Evolutionary conservation across 2,888 invertebrate species (phyloP), one percentile per base, ranked within the genome.

Genomic region (Calephelis perditalis): DNA sequence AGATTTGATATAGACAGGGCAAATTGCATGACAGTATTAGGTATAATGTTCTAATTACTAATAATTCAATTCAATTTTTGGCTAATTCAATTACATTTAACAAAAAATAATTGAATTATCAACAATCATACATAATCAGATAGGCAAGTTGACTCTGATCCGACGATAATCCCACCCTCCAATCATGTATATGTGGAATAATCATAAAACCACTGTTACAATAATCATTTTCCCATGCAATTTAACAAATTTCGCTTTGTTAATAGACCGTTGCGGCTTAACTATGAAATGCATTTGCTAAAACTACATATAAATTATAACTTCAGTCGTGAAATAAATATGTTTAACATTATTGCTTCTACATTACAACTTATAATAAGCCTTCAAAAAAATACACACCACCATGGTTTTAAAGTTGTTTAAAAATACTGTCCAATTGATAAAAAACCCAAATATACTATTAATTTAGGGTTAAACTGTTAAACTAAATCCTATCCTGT

Each of bases 301-400:
- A 52, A 52, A 52, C 52, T 52, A 52, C 11, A 52, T 35, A 35
- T 52, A 52, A 52, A 52, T 35, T 52, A 52, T 52, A 35, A 15
- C 35, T 35, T 52, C 35, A 52, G 52, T 52, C 52, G 35, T 45
- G 6, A 52, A 52, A 52, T 52, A 52, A 52, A 52, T 52, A 35
- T 52, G 52, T 52, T 35, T 35, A 45, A 52, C 52, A 52, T 52
- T 35, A 35, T 52, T 52, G 35, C 11, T 35, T 52, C 35, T 10
- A 52, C 52, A 35, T 52, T 52, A 52, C 6, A 52, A 52, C 52
- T 52, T 52, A 52, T 52, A 52, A 52, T 11, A 52, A 52, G 52
- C 52, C 35, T 26, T 52, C 4, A 52, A 52, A 52, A 35, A 35
- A 52, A 52, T 35, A 52, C 26, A 52, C 35, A 52, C 35, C 6